Evolutionary conservation across 1,140 invertebrate species (phyloP).

Genomic region (Drosophila repletoides): DNA sequence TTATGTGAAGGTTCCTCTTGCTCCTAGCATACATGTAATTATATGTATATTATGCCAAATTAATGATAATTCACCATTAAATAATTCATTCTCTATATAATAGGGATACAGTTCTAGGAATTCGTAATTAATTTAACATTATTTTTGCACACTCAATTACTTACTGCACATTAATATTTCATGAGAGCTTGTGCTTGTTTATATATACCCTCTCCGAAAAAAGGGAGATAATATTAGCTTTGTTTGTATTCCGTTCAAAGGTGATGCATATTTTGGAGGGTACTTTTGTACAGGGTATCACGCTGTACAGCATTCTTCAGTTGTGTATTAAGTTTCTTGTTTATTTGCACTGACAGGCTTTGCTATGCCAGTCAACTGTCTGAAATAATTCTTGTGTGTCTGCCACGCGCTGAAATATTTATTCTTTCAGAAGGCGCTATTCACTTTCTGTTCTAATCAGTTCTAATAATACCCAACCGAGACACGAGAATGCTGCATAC

Average conservation of each 20-base stretch:
- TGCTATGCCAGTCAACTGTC: no score
- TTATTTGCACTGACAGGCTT: no score
- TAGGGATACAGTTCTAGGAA: background rate
- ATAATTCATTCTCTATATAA: background rate
- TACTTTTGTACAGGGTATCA: no score
- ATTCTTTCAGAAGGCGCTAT: no score
- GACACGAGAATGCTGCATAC: conserved; percentile 10
- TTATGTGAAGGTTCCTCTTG: background rate
- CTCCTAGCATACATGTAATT: background rate
- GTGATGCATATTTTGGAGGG: no score
- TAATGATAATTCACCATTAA: conserved; percentile 26
- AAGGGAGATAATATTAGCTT: background rate
- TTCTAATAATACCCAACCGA: background rate
- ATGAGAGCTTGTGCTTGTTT: background rate
- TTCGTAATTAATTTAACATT: background rate
- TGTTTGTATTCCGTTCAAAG: no score
- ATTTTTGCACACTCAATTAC: background rate
- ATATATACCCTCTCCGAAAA: background rate
- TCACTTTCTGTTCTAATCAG: no score
- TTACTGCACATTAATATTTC: conserved; percentile 4
- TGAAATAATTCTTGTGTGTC: no score
- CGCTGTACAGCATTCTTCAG: no score
- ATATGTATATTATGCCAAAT: conserved; percentile 12
- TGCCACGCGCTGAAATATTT: no score
- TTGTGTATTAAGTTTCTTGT: no score